These are phyloP conservation scores for Arion vulgaris DNA, from an alignment of 1,140 invertebrate species.

Conservation along the genomic window DNA sequence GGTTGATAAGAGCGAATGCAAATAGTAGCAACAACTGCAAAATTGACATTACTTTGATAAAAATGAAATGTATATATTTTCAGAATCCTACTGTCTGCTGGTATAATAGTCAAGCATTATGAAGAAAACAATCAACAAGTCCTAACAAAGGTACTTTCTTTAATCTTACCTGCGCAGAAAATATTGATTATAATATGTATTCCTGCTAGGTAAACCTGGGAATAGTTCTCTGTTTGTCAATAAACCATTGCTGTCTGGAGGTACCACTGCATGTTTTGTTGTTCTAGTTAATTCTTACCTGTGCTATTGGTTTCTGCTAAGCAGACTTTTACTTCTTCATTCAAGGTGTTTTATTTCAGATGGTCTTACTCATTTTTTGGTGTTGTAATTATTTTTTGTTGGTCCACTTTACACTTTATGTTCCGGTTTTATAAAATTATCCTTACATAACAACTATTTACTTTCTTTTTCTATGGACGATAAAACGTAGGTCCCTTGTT, in stretches of 20 bases:
- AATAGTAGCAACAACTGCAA: no score
- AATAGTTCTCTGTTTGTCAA: not conserved
- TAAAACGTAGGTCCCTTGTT: no score
- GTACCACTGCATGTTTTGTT: not conserved
- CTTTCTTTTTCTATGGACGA: no score
- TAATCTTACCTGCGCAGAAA: not conserved
- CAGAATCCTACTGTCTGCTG: conserved; percentile 59
- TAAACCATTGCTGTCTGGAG: not conserved
- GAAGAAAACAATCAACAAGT: conserved; percentile 57
- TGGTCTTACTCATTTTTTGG: no score
- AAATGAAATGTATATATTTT: conserved; percentile 25
- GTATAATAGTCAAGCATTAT: conserved; percentile 58
- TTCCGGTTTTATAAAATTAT: no score
- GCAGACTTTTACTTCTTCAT: no score
- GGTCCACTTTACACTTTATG: no score
- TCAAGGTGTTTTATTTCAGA: no score
- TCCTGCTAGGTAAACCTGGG: not conserved
- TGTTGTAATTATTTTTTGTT: no score
- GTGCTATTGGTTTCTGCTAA: not conserved
- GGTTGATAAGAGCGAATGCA: no score
- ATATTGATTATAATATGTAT: not conserved
- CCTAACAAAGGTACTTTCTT: conserved; percentile 51
- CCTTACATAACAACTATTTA: no score
- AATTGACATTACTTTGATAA: no score
- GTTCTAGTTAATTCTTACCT: not conserved